Evolutionary conservation across 1,140 invertebrate genomes (phyloP).

Genomic region (Hyposmocoma kahamanoa): DNA sequence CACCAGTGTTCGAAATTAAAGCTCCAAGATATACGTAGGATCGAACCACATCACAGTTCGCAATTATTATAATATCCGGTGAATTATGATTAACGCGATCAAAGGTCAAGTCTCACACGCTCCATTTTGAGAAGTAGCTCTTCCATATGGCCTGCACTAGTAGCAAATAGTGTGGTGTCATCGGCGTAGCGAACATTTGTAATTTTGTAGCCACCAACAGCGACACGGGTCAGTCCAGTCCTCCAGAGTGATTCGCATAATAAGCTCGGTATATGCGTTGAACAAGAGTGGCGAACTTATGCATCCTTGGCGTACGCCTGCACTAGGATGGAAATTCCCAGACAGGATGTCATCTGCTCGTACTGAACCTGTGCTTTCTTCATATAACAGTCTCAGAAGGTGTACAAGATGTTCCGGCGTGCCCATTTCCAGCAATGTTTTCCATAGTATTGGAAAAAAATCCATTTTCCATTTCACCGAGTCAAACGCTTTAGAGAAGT

Average conservation of each 20-base stretch:
- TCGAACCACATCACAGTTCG: neutral
- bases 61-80: neutral
- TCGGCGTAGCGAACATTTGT: slow-evolving; percentile 27
- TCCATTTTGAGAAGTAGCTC: neutral
- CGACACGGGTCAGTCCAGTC: slow-evolving; percentile 13
- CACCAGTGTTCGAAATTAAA: neutral
- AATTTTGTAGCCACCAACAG: slow-evolving; percentile 21
- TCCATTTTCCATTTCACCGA: slow-evolving; percentile 2
- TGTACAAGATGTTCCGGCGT: neutral
- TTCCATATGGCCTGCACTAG: neutral
- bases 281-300: slow-evolving; percentile 39
- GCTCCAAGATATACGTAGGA: slow-evolving; percentile 4
- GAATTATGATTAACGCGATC: neutral
- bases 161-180: slow-evolving; percentile 24
- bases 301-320: slow-evolving; percentile 38
- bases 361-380: neutral
- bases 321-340: neutral
- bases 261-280: slow-evolving; percentile 31
- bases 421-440: slow-evolving; percentile 2
- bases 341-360: neutral
- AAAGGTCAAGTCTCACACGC: neutral
- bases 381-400: neutral
- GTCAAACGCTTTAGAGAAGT: slow-evolving; percentile 7
- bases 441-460: too few species aligned
- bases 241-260: slow-evolving; percentile 15